These are phyloP conservation scores for Heliconius aoede DNA, from an alignment of 2,888 invertebrate species.

Conservation along the genomic window DNA sequence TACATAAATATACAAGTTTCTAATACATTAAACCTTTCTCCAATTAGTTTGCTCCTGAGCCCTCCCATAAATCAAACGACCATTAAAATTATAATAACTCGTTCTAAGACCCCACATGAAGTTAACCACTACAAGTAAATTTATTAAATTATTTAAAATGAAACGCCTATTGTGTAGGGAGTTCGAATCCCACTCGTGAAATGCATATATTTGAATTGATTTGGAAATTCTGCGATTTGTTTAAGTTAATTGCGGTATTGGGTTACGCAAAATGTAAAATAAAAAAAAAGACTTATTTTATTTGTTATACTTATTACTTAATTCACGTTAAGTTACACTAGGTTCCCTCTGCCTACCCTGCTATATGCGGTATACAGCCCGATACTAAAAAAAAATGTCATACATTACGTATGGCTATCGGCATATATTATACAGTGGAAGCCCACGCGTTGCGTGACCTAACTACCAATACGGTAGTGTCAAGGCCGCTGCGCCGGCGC, in stretches of 20 bases:
- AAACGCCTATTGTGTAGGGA: not conserved
- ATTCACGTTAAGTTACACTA: not conserved
- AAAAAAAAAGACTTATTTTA: no score
- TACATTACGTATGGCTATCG: not conserved
- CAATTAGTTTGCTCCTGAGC: constrained; percentile 22
- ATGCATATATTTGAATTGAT: not conserved
- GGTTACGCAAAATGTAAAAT: not conserved
- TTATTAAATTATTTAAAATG: constrained; percentile 17
- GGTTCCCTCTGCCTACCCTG: not conserved
- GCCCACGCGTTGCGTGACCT: constrained; percentile 32
- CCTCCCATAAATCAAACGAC: constrained; percentile 27
- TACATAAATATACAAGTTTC: constrained; percentile 14
- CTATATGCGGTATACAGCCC: not conserved
- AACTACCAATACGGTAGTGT: constrained; percentile 36
- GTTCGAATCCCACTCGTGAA: not conserved
- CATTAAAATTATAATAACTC: constrained; percentile 29
- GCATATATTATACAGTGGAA: constrained; percentile 13
- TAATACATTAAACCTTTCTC: constrained; percentile 29
- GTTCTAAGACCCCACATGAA: constrained; percentile 23
- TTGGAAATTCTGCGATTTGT: not conserved
- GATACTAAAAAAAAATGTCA: not conserved
- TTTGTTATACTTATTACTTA: no score
- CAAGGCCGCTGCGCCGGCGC: constrained; percentile 41
- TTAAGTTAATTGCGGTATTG: no score
- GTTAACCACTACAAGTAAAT: constrained; percentile 9